Evolutionary conservation across 2,113 vertebrate species (phyloP).

Genomic region (Aplodontia rufa): DNA sequence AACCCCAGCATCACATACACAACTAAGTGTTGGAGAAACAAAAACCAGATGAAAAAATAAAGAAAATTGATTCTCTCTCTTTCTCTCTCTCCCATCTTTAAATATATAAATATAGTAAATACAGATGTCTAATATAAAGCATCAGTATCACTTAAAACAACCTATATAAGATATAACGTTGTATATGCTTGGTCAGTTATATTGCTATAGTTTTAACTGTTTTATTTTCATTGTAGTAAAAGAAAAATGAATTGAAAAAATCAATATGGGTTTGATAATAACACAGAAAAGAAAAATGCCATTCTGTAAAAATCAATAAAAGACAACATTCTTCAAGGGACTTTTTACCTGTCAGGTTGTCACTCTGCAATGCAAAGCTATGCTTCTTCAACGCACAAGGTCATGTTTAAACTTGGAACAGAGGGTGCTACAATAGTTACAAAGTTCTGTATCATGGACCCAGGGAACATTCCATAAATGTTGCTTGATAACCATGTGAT

Average conservation of each 20-base stretch:
- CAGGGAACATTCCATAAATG: constrained; percentile 13
- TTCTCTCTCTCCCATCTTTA: too few relatives aligned
- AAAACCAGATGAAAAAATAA: too few relatives aligned
- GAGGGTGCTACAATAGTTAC: background rate
- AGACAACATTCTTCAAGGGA: background rate
- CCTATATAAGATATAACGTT: background rate
- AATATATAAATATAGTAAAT: too few relatives aligned
- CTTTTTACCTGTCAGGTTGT: background rate
- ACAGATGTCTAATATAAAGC: background rate
- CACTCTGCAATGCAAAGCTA: background rate
- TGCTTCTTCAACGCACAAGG: background rate
- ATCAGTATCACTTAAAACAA: constrained; percentile 1
- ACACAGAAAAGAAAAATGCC: background rate
- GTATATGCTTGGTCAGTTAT: background rate
- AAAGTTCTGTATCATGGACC: background rate
- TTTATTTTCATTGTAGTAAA: constrained; percentile 44
- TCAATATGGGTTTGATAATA: background rate
- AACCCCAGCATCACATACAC: too few relatives aligned
- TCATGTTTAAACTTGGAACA: background rate
- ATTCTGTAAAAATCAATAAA: constrained; percentile 67
- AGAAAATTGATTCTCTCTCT: too few relatives aligned
- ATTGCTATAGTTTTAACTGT: constrained; percentile 51
- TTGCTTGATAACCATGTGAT: constrained; percentile 51
- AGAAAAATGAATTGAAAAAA: constrained; percentile 53
- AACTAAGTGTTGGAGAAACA: too few relatives aligned